phyloP scores from a whole-genome alignment of 2,888 invertebrate genomes.

The Phyllotreta striolata region DNA sequence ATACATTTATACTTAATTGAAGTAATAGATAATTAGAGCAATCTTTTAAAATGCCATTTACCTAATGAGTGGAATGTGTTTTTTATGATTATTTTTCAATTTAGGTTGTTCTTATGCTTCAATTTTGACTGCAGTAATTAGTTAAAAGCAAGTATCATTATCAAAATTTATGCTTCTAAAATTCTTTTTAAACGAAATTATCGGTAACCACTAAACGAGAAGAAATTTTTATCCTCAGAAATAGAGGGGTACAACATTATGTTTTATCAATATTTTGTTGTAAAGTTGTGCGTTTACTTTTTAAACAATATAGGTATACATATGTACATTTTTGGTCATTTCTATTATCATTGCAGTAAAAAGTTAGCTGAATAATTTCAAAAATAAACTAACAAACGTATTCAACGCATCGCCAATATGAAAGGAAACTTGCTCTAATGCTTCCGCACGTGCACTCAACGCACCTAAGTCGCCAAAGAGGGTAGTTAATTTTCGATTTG shows the following conservation, averaged over 20 bases:
- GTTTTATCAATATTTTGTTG: no score
- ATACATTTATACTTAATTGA: conserved; percentile 5
- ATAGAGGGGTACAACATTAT: no score
- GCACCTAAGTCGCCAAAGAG: conserved; percentile 15
- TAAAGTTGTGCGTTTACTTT: no score
- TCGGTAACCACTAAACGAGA: conserved; percentile 6
- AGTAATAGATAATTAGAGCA: conserved; percentile 23
- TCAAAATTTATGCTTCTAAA: background rate
- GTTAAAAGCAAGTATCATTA: conserved; percentile 15
- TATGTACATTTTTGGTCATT: no score
- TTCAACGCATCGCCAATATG: background rate
- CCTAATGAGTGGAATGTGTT: conserved; percentile 32
- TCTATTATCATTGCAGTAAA: no score
- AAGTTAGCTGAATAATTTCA: no score
- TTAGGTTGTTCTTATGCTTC: conserved; percentile 14
- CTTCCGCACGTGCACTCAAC: conserved; percentile 19
- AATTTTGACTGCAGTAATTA: conserved; percentile 9
- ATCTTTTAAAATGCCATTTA: conserved; percentile 30
- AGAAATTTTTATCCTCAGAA: background rate
- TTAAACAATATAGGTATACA: no score
- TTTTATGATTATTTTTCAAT: conserved; percentile 32
- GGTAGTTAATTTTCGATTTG: conserved; percentile 23
- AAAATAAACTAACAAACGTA: no score
- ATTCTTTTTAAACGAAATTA: conserved; percentile 12
- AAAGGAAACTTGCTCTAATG: conserved; percentile 23